Evolutionary conservation across 2,113 vertebrate genomes (phyloP), one percentile per base, ranked within the genome.

Genomic region (Sapayoa aenigma): DNA sequence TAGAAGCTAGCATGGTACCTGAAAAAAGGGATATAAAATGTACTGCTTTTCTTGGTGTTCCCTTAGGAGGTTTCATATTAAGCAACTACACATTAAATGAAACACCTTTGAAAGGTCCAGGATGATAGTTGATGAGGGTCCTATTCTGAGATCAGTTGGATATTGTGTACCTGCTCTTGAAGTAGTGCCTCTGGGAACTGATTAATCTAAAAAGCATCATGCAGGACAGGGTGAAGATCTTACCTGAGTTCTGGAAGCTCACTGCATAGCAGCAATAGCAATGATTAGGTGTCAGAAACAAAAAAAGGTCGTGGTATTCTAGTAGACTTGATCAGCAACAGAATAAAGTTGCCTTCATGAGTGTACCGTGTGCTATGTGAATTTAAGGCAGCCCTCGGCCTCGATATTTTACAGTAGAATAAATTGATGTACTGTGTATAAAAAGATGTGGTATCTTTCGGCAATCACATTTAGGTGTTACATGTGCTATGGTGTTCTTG

Each of bases 301-400:
- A 47, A 28, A 47, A 28, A 31, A 52, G 35, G 6, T 55, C 2
- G 0, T n/a, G 5, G 0, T 27, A 3, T 56, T 66, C 44, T 66
- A 17, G 22, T 30, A 65, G 68, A 17, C n/a, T 55, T 30, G n/a
- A 33, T 65, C 44, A 50, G 63, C 2, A 1, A 2, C 9, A 63
- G 35, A 35, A 65, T 11, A 7, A 14, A 2, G 11, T 62, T 92
- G 18, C 58, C 28, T 79, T 79, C 21, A 11, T 24, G 37, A 47
- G n/a, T 35, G 20, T 20, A 22, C 14, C 21, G 0, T 27, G 19
- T 4, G 3, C 42, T 13, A 0, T 9, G 14, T 53, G 63, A 89
- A 68, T 63, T 35, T 27, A 50, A 87, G 46, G n/a, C 44, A 87
- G 30, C 30, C 39, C 4, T 1, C 28, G 21, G 59, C n/a, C 39